Evolutionary conservation across 2,888 invertebrate genomes (phyloP).

Genomic region (Andrena dorsata): DNA sequence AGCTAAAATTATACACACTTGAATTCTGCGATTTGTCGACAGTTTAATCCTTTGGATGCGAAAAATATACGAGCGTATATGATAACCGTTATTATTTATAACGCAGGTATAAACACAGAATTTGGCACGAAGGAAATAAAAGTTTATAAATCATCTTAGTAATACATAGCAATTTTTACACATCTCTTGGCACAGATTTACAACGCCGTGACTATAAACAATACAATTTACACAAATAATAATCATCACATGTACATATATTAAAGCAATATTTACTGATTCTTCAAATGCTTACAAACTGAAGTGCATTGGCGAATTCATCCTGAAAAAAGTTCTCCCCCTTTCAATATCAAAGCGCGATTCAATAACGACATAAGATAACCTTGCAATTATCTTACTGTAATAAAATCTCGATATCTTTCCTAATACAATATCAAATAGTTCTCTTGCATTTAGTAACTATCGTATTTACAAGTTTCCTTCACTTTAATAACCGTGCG

Average conservation of each 20-base stretch:
- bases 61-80: constrained; percentile 16
- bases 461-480: constrained; percentile 35
- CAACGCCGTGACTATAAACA: constrained; percentile 37
- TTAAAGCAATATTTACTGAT: constrained; percentile 11
- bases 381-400: constrained; percentile 24
- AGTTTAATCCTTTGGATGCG: constrained; percentile 12
- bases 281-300: neutral
- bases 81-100: constrained; percentile 7
- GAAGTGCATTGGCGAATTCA: constrained; percentile 15
- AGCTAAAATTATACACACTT: constrained; percentile 1
- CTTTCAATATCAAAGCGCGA: constrained; percentile 40
- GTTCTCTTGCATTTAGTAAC: constrained; percentile 18
- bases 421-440: constrained; percentile 42
- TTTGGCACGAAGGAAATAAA: constrained; percentile 35
- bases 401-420: constrained; percentile 30
- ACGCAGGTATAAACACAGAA: constrained; percentile 15
- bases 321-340: neutral
- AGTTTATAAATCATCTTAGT: constrained; percentile 10
- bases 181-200: constrained; percentile 59
- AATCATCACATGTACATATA: constrained; percentile 6
- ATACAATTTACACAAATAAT: constrained; percentile 60
- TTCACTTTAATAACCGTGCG: constrained; percentile 11
- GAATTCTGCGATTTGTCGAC: neutral
- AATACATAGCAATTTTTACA: constrained; percentile 28
- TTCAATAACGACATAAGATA: constrained; percentile 38